phyloP scores from a whole-genome alignment of 1,140 invertebrate genomes.

The Eupeodes corollae region DNA sequence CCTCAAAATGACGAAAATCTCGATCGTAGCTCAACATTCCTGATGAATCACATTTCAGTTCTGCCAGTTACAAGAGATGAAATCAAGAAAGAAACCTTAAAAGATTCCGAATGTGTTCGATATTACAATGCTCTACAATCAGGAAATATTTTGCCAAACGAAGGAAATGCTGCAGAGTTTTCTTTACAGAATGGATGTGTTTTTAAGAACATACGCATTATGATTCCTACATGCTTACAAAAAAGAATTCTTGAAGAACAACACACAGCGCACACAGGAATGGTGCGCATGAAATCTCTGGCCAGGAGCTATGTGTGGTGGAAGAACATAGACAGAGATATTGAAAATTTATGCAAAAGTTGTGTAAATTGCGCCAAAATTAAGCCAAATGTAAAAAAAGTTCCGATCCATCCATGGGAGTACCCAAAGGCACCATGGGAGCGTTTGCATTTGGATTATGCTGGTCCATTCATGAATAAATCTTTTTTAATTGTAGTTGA shows the following conservation, averaged over 20 bases:
- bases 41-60: no score
- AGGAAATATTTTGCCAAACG: no score
- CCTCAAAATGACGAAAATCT: not conserved
- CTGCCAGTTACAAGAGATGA: not conserved
- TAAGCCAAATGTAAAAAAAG: no score
- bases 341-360: not conserved
- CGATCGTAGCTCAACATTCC: no score
- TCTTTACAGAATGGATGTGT: not conserved
- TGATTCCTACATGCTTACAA: slow-evolving; percentile 31
- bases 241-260: slow-evolving; percentile 31
- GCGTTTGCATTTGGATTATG: slow-evolving; percentile 6
- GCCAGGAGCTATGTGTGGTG: not conserved
- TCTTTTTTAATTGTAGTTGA: slow-evolving; percentile 5
- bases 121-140: no score
- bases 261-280: slow-evolving; percentile 23
- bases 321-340: not conserved
- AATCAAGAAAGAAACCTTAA: not conserved
- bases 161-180: no score
- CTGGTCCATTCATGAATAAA: slow-evolving; percentile 2
- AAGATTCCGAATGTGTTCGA: not conserved
- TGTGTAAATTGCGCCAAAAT: no score
- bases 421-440: not conserved
- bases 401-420: not conserved
- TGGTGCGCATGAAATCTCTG: slow-evolving; percentile 1
- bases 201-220: slow-evolving; percentile 5